Base-by-base conservation (phyloP, 2,797 vertebrate species). In the Clamator glandarius region DNA sequence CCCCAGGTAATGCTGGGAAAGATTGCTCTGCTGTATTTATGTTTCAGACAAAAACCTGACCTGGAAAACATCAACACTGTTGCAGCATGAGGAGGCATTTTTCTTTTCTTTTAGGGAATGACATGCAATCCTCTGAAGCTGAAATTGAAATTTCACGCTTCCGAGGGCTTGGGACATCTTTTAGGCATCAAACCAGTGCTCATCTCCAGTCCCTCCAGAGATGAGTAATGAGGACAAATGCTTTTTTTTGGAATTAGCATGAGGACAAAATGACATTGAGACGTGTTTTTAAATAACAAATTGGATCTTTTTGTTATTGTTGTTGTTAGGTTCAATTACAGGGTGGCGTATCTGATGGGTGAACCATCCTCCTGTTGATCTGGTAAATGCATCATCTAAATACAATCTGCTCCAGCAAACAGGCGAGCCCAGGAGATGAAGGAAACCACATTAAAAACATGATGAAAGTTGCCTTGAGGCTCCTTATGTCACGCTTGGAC, bases 381-480 rank as follows among this genome's bases (percentile, higher is more conserved):
- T 97, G 96, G 80, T 19, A 95, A 96, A 95, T 39, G 24, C 94
- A 96, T 97, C 73, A 96, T 92, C 94, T 15, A 63, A 94, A 64
- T 39, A 67, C 82, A 95, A 83, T 86, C 90, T 87, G 95, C 77
- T 77, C n/a, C 41, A 78, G 68, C 73, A 61, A 79, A 73, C 91
- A 93, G 92, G 89, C 72, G 15, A 89, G 84, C 86, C 17, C 18
- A 62, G 81, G 80, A 67, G 52, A 93, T 82, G 89, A 78, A 90
- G 94, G 83, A 89, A 92, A 90, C 85, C 82, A 84, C 90, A 66
- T 92, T 55, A 88, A 93, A 76, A 92, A 12, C 81, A 75, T 78
- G 92, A 39, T 93, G 88, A 95, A 96, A 94, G 91, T 93, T 94
- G 91, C 96, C 75, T 88, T 35, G 15, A 95, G 91, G 91, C 94